phyloP scores from a whole-genome alignment of 2,113 vertebrate genomes.

The Xenopus laevis region DNA sequence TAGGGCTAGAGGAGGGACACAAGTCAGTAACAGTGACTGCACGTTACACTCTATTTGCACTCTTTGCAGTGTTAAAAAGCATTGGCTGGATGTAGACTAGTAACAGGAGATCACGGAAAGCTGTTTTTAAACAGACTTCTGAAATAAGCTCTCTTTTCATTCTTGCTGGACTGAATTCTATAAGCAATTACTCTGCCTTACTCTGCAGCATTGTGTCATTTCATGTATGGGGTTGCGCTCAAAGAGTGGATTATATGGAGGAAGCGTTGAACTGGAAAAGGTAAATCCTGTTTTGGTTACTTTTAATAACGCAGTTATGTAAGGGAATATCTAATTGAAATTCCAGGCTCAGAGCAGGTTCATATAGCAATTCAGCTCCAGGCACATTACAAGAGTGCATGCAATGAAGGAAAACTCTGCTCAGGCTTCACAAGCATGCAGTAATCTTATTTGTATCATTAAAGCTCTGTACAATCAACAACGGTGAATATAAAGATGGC shows the following conservation, averaged over 20 bases:
- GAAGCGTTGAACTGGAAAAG: conserved; percentile 25
- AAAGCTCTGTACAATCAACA: too few relatives aligned
- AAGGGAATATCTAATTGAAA: background rate
- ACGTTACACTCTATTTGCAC: conserved; percentile 8
- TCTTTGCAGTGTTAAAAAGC: conserved; percentile 7
- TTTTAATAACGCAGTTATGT: background rate
- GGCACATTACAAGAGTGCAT: background rate
- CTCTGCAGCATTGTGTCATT: conserved; percentile 2
- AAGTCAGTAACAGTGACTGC: conserved; percentile 30
- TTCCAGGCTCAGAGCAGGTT: background rate
- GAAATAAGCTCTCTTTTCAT: background rate
- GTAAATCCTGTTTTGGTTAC: conserved; percentile 14
- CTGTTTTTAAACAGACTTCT: conserved; percentile 9
- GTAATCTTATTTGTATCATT: too few relatives aligned
- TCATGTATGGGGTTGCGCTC: conserved; percentile 1
- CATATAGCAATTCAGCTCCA: background rate
- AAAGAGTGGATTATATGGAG: conserved; percentile 39
- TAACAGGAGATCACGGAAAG: background rate
- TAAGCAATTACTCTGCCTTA: background rate
- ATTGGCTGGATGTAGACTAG: background rate
- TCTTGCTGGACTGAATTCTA: conserved; percentile 3
- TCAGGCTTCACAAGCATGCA: too few relatives aligned
- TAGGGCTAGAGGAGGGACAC: conserved; percentile 29
- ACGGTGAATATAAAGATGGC: too few relatives aligned
- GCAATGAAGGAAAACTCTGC: too few relatives aligned